These are phyloP conservation scores for Paradisaea rubra DNA, from an alignment of 2,113 vertebrate genomes.

Conservation along the genomic window DNA sequence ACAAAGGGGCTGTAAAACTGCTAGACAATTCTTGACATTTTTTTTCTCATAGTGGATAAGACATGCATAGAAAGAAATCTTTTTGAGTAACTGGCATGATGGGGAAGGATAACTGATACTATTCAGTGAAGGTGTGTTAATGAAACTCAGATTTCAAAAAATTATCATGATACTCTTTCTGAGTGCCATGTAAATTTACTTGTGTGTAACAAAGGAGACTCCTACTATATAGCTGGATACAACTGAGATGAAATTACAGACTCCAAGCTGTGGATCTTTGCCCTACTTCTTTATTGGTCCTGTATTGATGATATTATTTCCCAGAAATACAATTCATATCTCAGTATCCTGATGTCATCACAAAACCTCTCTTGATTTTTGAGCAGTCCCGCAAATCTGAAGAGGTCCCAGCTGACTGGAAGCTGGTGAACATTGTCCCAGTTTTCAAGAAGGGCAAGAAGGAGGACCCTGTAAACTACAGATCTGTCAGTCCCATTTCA, in stretches of 20 bases:
- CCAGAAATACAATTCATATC: not conserved
- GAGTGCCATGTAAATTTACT: not conserved
- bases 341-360: not conserved
- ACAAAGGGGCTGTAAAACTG: not conserved
- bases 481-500: not conserved
- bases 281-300: not conserved
- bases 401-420: not conserved
- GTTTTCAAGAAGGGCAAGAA: not conserved
- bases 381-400: not conserved
- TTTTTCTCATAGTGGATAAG: not conserved
- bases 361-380: not conserved
- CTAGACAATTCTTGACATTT: not conserved
- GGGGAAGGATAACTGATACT: not conserved
- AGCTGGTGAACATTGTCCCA: not conserved
- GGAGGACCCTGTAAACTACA: not conserved
- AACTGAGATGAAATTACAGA: not conserved
- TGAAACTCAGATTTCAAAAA: not conserved
- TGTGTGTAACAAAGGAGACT: not conserved
- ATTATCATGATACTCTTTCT: not conserved
- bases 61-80: not conserved
- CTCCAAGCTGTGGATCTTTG: not conserved
- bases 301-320: not conserved
- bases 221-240: not conserved
- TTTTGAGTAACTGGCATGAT: not conserved
- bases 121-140: not conserved